Base-by-base conservation (phyloP, 30 jellyfish, hydroid and myxozoan species). In the Chironex yamaguchii region DNA sequence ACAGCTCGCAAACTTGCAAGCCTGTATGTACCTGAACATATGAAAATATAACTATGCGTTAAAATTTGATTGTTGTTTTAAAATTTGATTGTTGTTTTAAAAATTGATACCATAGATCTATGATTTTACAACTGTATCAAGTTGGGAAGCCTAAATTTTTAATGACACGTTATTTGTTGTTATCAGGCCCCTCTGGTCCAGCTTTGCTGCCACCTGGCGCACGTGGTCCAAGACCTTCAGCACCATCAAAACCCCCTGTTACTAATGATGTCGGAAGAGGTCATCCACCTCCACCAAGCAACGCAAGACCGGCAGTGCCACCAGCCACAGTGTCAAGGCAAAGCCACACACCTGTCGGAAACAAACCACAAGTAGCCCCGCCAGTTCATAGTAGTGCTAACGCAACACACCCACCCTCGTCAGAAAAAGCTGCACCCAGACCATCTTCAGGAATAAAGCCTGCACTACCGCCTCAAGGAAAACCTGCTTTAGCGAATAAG, bases 201-300 rank as follows among this genome's bases (percentile, higher is more conserved):
- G 96, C 96, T 29, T 29, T 87, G 73, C n/a, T 48, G 17, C 96
- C 96, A 2, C 96, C 91, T 36, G 96, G 96, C 26, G 30, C 80
- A 25, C 51, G 90, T 52, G 96, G 96, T 1, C 86, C 88, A 13
- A 58, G 67, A 29, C 85, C 96, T 58, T 29, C 64, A 24, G 48
- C 82, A 32, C 89, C 87, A 21, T 35, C 96, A 31, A 76, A 82
- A 14, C 64, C 58, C 13, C 85, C 49, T 13, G 53, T 70, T 17
- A 51, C 67, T n/a, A n/a, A n/a, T n/a, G n/a, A n/a, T n/a, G n/a
- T n/a, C n/a, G n/a, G n/a, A n/a, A n/a, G n/a, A n/a, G 62, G n/a
- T 48, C n/a, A 12, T 9, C 62, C 14, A 9, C 62, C 62, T 48
- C 73, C 73, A 4, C 73, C 73, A 11, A 25, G 32, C 11, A 21